Percentiles rank a stretch among this genome's conserved stretches.
Conservation (phyloP, 2,113 vertebrate species). For the Percopsis transmontana region DNA sequence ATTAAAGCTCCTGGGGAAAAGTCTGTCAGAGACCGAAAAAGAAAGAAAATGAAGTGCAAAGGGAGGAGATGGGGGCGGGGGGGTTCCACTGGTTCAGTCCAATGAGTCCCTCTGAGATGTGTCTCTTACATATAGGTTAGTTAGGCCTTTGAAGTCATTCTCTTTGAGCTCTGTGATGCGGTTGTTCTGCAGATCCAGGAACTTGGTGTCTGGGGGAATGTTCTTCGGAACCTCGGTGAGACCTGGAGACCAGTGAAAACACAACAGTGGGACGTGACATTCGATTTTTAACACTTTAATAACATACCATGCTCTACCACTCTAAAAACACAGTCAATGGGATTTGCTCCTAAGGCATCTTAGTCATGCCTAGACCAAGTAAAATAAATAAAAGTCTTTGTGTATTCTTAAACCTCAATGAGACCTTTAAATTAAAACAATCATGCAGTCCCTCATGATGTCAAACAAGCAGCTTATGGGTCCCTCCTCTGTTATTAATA, state of each 20-base stretch:
- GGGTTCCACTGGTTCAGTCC: too few relatives aligned
- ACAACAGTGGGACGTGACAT: slow-evolving; percentile 15
- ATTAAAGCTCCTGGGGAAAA: slow-evolving; percentile 50
- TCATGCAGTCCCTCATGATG: slow-evolving; percentile 33
- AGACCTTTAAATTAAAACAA: slow-evolving; percentile 41
- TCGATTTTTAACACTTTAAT: too few relatives aligned
- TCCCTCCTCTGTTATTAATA: slow-evolving; percentile 60
- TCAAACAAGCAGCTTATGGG: slow-evolving; percentile 53
- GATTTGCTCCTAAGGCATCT: slow-evolving; percentile 21
- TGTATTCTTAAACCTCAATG: slow-evolving; percentile 49
- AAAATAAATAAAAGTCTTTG: slow-evolving; percentile 54
- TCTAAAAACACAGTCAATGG: slow-evolving; percentile 41
- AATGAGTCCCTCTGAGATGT: background rate
- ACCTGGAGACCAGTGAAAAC: slow-evolving; percentile 74
- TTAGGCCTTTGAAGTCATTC: slow-evolving; percentile 88
- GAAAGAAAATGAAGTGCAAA: slow-evolving; percentile 29
- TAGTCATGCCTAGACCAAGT: slow-evolving; percentile 37
- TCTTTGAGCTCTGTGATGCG: slow-evolving; percentile 86
- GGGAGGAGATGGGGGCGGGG: slow-evolving; percentile 4
- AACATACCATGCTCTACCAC: background rate
- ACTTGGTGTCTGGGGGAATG: slow-evolving; percentile 86
- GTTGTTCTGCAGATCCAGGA: slow-evolving; percentile 92
- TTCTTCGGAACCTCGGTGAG: slow-evolving; percentile 84
- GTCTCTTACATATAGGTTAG: slow-evolving; percentile 85
- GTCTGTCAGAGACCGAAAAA: slow-evolving; percentile 9